A percentile compares a stretch with the other conserved stretches of the same genome.
Evolutionary conservation across 2,797 vertebrate species (phyloP).

Genomic region (Hydrolagus colliei): DNA sequence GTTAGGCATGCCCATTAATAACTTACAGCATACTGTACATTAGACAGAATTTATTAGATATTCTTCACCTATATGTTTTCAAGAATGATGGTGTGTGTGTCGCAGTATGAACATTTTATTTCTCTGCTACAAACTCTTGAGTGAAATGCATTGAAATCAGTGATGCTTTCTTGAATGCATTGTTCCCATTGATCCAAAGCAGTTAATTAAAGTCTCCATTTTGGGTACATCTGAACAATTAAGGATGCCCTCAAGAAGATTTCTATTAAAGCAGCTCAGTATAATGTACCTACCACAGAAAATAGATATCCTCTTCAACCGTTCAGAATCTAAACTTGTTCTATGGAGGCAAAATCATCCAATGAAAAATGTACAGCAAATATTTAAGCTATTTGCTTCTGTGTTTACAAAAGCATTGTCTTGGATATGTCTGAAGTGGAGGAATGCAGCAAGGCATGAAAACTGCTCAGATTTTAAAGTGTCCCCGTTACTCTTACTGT

Average conservation of each 20-base stretch:
- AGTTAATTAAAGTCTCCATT: background rate
- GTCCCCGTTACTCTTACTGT: background rate
- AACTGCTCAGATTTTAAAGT: conserved; percentile 12
- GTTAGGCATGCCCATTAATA: conserved; percentile 11
- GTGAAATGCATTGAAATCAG: background rate
- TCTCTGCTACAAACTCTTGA: background rate
- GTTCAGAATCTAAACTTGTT: background rate
- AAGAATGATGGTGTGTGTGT: background rate
- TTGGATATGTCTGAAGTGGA: background rate
- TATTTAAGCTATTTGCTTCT: background rate
- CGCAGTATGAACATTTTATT: background rate
- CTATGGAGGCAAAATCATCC: too few species aligned
- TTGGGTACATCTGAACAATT: conserved; percentile 18
- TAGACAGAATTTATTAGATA: conserved; percentile 21
- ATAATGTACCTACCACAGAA: background rate
- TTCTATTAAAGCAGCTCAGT: background rate
- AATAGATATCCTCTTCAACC: background rate
- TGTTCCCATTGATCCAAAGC: background rate
- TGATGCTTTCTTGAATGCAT: background rate
- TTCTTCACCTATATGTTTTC: conserved; percentile 23
- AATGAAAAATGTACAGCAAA: background rate
- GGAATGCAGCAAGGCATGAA: background rate
- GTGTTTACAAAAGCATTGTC: background rate
- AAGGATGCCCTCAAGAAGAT: background rate
- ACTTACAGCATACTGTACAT: background rate